Conservation (phyloP, 2,888 invertebrate species). For the Bellardia bayeri region DNA sequence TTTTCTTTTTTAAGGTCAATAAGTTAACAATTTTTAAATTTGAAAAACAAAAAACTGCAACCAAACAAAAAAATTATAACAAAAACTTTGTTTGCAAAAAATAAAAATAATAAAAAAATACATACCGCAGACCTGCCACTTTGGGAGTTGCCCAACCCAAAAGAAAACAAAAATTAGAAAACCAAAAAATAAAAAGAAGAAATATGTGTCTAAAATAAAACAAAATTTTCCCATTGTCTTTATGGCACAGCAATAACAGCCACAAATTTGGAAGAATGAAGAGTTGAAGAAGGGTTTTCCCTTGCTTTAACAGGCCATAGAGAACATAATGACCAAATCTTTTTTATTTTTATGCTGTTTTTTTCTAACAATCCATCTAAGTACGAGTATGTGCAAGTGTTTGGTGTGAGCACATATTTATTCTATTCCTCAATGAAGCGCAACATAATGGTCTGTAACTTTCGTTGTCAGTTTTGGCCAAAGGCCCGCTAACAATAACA, state of each 20-base stretch:
- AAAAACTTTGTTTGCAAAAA: constrained; percentile 29
- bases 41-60: background rate
- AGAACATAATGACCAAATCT: constrained; percentile 30
- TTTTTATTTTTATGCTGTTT: constrained; percentile 2
- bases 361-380: constrained; percentile 30
- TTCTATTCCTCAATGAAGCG: constrained; percentile 62
- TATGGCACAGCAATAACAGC: constrained; percentile 27
- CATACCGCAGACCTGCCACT: constrained; percentile 38
- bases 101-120: constrained; percentile 29
- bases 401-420: background rate
- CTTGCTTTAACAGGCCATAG: constrained; percentile 35
- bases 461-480: constrained; percentile 70
- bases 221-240: constrained; percentile 62
- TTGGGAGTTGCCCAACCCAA: constrained; percentile 72
- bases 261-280: background rate
- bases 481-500: constrained; percentile 51
- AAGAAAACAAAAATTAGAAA: constrained; percentile 59
- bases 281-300: constrained; percentile 54
- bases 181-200: constrained; percentile 29
- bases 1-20: constrained; percentile 67
- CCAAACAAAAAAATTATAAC: constrained; percentile 34
- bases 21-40: constrained; percentile 53
- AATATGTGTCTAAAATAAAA: constrained; percentile 47
- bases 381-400: background rate
- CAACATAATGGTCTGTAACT: constrained; percentile 48